Base-by-base conservation (phyloP, 2,888 invertebrate species). In the Aradus depressus region DNA sequence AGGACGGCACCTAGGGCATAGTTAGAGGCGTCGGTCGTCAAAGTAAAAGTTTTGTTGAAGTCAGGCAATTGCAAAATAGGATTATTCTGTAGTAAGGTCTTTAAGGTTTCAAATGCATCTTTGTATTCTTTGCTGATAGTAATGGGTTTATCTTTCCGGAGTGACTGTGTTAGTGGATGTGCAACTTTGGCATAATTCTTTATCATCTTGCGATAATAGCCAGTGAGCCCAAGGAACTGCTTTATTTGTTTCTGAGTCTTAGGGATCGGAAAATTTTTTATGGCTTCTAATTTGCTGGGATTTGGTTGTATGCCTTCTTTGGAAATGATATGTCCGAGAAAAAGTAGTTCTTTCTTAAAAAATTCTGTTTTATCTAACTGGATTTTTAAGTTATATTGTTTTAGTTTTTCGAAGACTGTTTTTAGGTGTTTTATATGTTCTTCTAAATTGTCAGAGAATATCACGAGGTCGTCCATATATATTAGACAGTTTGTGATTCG, bases 1-100 rank as follows among this genome's bases (percentile, higher is more conserved):
- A 65, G 51, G 5, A 66, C 60, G 4, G 62, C 59, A 26, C 61
- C 63, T 12, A 62, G 60, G 3, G 62, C 64, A 53, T 50, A 61
- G 41, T 59, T 60, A 28, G 58, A 60, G 18, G 61, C 64, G 50
- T 60, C 65, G 19, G 60, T 66, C 10, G 41, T 47, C 14, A 53
- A 32, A 3, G 14, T 34, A n/a, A 55, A 55, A 2, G 5, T 2
- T 37, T 53, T 31, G 8, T n/a, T 19, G 35, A 50, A 55, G 39
- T 55, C 49, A 2, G 65, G 65, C 26, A 51, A 51, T 44, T 55
- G 54, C 1, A 59, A 14, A 21, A 54, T 32, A 6, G 39, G 43
- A 4, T 48, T 34, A 18, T 47, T 51, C 3, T 22, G 28, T 8
- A 51, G 35, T 47, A 49, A 37, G 4, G n/a, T 21, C 45, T 38